phyloP scores from a whole-genome alignment of 2,113 vertebrate genomes.

The Semicossyphus pulcher region DNA sequence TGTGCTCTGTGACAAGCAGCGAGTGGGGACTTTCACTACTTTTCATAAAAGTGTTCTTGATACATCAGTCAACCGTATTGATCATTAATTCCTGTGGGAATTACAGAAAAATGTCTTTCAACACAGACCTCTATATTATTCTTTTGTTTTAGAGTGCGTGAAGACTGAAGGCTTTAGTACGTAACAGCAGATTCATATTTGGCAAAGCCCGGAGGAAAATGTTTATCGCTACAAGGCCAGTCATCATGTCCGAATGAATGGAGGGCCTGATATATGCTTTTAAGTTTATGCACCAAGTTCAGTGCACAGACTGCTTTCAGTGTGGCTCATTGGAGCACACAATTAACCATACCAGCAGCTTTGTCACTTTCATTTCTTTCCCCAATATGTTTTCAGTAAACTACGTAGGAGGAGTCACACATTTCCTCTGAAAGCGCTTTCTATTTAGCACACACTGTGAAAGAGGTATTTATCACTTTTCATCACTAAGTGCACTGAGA shows the following conservation, averaged over 20 bases:
- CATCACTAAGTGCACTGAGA: neutral
- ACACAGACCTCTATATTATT: neutral
- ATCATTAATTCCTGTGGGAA: constrained; percentile 27
- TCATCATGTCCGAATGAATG: constrained; percentile 41
- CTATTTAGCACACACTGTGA: neutral
- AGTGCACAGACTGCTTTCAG: constrained; percentile 21
- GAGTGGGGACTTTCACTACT: neutral
- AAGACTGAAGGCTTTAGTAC: constrained; percentile 14
- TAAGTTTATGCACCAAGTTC: constrained; percentile 20
- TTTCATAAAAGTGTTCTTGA: constrained; percentile 3
- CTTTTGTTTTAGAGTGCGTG: constrained; percentile 3
- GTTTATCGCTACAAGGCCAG: constrained; percentile 43
- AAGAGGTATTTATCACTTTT: constrained; percentile 9
- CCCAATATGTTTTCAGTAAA: constrained; percentile 1
- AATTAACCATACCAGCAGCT: constrained; percentile 18
- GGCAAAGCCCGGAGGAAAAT: constrained; percentile 30
- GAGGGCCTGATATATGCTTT: constrained; percentile 33
- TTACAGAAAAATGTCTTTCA: constrained; percentile 34
- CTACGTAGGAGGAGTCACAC: neutral
- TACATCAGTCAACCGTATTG: neutral
- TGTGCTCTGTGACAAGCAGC: neutral
- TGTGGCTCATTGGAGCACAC: constrained; percentile 19
- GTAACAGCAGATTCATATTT: constrained; percentile 9
- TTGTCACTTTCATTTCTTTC: neutral
- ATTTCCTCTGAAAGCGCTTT: constrained; percentile 9